A percentile compares a stretch with the other conserved stretches of the same genome.
These are phyloP conservation scores for Apis florea DNA, from an alignment of 1,140 invertebrate genomes.

Conservation along the genomic window DNA sequence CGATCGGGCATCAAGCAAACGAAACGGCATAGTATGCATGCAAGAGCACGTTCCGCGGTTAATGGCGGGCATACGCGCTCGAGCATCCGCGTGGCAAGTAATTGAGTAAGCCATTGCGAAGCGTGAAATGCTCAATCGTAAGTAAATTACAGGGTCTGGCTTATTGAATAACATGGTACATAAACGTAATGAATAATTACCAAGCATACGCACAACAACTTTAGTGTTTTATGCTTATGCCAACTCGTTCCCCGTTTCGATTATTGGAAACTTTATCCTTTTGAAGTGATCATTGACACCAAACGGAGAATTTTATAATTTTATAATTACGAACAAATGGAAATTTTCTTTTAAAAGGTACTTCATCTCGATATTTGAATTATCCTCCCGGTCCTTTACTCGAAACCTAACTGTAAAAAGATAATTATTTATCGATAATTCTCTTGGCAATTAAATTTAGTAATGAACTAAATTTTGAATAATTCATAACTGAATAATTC, in stretches of 20 bases:
- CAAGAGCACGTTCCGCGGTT: conserved; percentile 27
- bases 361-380: no score
- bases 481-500: no score
- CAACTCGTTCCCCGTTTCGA: not conserved
- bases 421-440: no score
- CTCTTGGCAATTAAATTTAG: no score
- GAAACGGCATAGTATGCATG: conserved; percentile 30
- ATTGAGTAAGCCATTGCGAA: conserved; percentile 63
- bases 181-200: conserved; percentile 67
- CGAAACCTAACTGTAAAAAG: no score
- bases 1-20: not conserved
- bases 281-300: not conserved
- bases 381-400: no score
- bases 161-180: conserved; percentile 67
- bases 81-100: conserved; percentile 46
- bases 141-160: conserved; percentile 61
- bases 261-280: not conserved
- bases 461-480: no score
- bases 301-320: no score
- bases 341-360: no score
- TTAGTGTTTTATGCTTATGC: not conserved
- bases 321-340: no score
- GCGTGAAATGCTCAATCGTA: conserved; percentile 67
- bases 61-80: conserved; percentile 44
- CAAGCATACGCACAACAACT: conserved; percentile 23